Conservation (phyloP, 2,797 vertebrate species). For the Enteromius paludinosus region DNA sequence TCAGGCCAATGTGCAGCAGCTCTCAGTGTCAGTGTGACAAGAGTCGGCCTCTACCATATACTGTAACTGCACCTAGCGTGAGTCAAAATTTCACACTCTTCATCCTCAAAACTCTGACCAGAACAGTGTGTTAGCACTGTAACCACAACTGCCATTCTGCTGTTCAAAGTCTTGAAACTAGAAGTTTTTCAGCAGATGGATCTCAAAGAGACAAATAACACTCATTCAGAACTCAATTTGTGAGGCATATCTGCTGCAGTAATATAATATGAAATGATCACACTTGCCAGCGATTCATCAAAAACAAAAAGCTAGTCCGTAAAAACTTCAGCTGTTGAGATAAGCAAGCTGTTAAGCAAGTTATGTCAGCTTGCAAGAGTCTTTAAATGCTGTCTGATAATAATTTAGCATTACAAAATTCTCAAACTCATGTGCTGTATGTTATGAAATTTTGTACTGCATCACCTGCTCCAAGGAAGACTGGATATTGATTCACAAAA, state of each 20-base stretch:
- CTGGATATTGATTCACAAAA: no score
- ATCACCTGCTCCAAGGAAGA: not conserved
- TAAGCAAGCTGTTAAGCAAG: slow-evolving; percentile 1
- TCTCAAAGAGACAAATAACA: slow-evolving; percentile 14
- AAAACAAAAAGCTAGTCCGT: slow-evolving; percentile 11
- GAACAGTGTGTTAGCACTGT: not conserved
- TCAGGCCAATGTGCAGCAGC: not conserved
- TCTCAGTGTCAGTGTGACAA: not conserved
- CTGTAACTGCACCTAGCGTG: slow-evolving; percentile 24
- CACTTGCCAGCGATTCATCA: not conserved
- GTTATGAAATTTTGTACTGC: not conserved
- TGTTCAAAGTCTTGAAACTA: slow-evolving; percentile 6
- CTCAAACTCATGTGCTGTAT: not conserved
- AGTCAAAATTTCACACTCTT: slow-evolving; percentile 45
- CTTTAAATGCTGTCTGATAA: not conserved
- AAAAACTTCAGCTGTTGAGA: slow-evolving; percentile 1
- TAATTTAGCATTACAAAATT: not conserved
- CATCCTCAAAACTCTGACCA: slow-evolving; percentile 17
- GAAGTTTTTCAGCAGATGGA: slow-evolving; percentile 7
- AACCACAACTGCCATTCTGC: not conserved
- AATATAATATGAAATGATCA: not conserved
- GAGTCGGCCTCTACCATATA: not conserved
- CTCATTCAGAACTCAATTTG: not conserved
- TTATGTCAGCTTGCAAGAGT: not conserved
- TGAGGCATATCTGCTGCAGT: not conserved